These are phyloP conservation scores for Habroteleia sp. DNA, from an alignment of 2,888 invertebrate genomes.

Conservation along the genomic window DNA sequence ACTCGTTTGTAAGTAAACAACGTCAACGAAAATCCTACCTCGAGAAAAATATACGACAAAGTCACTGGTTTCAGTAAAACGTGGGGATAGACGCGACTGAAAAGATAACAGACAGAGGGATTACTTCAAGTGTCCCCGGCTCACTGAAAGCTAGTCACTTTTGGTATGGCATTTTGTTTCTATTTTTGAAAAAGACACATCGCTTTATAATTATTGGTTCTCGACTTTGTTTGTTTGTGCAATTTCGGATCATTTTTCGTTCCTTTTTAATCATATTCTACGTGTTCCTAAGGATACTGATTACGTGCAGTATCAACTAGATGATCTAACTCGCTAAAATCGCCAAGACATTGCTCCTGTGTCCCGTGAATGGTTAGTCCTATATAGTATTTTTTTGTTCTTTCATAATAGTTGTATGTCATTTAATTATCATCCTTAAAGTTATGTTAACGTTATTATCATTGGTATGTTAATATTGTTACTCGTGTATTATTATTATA, in stretches of 20 bases:
- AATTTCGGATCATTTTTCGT: conserved; percentile 37
- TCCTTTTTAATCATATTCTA: conserved; percentile 39
- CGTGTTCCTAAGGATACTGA: conserved; percentile 41
- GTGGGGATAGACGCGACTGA: background rate
- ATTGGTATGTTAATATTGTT: conserved; percentile 49
- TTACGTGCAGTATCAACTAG: conserved; percentile 50
- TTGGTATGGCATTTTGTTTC: conserved; percentile 5
- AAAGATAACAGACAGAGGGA: conserved; percentile 12
- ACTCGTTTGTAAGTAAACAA: conserved; percentile 17
- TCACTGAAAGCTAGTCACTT: conserved; percentile 1
- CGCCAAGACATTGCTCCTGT: conserved; percentile 49
- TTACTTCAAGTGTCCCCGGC: conserved; percentile 7
- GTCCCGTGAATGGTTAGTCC: conserved; percentile 28
- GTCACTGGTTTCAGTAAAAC: conserved; percentile 9
- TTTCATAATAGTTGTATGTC: conserved; percentile 37
- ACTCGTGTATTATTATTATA: conserved; percentile 40
- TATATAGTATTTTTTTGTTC: conserved; percentile 27
- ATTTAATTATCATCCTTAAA: conserved; percentile 18
- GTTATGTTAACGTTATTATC: conserved; percentile 49
- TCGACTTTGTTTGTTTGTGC: conserved; percentile 48
- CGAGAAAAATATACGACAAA: conserved; percentile 13
- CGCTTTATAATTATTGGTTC: conserved; percentile 40
- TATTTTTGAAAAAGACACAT: conserved; percentile 50
- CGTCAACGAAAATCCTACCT: conserved; percentile 11
- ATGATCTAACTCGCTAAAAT: conserved; percentile 49